These are phyloP conservation scores for Psammodynastes pulverulentus DNA, from an alignment of 2,113 vertebrate species.

Conservation along the genomic window DNA sequence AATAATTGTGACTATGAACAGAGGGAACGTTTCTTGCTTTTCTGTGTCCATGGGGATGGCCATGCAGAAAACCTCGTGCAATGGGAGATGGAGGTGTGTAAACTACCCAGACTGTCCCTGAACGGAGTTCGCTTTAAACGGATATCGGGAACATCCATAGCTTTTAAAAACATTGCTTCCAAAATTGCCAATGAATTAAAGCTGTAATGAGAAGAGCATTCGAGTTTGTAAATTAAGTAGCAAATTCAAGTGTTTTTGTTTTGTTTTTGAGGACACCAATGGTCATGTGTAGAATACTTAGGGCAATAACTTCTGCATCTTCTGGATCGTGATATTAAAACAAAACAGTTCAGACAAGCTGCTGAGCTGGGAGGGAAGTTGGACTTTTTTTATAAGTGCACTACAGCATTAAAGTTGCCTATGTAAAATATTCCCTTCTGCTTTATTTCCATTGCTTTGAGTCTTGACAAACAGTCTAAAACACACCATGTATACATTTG, in stretches of 20 bases:
- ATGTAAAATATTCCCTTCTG: conserved; percentile 76
- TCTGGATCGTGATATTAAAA: conserved; percentile 84
- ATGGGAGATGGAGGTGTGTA: conserved; percentile 99
- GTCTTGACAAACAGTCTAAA: conserved; percentile 61
- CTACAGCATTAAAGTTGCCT: conserved; percentile 83
- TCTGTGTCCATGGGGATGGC: conserved; percentile 93
- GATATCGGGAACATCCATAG: conserved; percentile 98
- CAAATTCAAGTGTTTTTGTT: conserved; percentile 74
- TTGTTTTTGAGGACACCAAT: conserved; percentile 73
- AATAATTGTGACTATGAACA: conserved; percentile 98
- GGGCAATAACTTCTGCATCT: conserved; percentile 93
- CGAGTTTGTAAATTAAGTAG: conserved; percentile 92
- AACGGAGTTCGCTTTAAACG: conserved; percentile 98
- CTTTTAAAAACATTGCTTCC: conserved; percentile 99
- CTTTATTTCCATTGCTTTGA: conserved; percentile 73
- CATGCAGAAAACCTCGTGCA: conserved; percentile 91
- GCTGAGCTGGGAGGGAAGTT: conserved; percentile 74
- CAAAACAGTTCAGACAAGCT: conserved; percentile 63
- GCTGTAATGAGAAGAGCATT: conserved; percentile 86
- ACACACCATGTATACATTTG: conserved; percentile 65
- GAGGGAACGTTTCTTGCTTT: conserved; percentile 93
- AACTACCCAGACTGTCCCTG: conserved; percentile 96
- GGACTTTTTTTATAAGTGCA: conserved; percentile 80
- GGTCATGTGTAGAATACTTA: conserved; percentile 92
- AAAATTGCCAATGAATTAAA: conserved; percentile 99